Conservation (phyloP, 2,888 invertebrate genomes). For the Caenorhabditis sinica region DNA sequence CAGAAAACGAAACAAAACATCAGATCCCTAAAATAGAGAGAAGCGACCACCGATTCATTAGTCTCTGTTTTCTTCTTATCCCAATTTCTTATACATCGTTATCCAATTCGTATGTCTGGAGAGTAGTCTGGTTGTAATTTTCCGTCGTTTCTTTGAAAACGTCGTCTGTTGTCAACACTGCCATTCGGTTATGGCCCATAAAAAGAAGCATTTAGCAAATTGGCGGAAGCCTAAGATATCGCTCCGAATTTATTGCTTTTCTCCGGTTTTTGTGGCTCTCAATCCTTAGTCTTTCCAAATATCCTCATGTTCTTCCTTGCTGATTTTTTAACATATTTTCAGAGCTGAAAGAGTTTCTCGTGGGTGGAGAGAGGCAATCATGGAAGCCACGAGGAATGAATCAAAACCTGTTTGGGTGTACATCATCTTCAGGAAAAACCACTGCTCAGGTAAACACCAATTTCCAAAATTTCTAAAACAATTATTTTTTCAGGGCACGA, state of each 20-base stretch:
- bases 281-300: not conserved
- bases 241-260: constrained; percentile 54
- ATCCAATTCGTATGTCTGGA: constrained; percentile 29
- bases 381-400: constrained; percentile 75
- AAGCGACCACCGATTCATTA: constrained; percentile 44
- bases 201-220: constrained; percentile 65
- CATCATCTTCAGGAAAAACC: constrained; percentile 83
- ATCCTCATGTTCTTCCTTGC: not conserved
- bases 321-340: constrained; percentile 12
- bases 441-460: constrained; percentile 72
- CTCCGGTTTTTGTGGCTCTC: constrained; percentile 35
- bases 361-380: constrained; percentile 62
- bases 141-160: constrained; percentile 12
- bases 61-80: not conserved
- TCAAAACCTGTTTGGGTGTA: constrained; percentile 83
- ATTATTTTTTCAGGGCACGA: constrained; percentile 77
- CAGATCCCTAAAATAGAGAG: constrained; percentile 5
- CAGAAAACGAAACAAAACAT: constrained; percentile 40
- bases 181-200: constrained; percentile 64
- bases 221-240: constrained; percentile 59
- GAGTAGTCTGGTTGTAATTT: constrained; percentile 47
- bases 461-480: not conserved
- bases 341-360: constrained; percentile 66
- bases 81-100: constrained; percentile 28
- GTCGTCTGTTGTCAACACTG: constrained; percentile 56